Evolutionary conservation across 64 coral and sea anemone species (phyloP).

Genomic region (Montipora sp.): DNA sequence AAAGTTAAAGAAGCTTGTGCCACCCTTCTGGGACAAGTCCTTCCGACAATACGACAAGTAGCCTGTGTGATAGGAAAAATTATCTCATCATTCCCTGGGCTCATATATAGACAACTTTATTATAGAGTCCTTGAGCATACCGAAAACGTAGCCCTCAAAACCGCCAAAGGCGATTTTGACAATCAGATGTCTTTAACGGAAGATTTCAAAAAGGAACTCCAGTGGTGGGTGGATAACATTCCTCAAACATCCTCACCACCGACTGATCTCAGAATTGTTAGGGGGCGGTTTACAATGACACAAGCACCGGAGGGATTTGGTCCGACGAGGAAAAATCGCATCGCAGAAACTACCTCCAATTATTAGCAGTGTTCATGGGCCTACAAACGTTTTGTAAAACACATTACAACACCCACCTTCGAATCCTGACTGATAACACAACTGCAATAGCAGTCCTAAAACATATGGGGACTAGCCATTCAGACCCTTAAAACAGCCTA

Average conservation of each 20-base stretch:
- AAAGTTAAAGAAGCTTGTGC: background rate
- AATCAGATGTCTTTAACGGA: background rate
- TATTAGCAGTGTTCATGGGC: conserved; percentile 52
- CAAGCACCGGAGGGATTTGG: conserved; percentile 59
- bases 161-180: conserved; percentile 1
- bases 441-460: conserved; percentile 48
- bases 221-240: conserved; percentile 9
- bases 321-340: conserved; percentile 41
- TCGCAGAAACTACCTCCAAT: conserved; percentile 71
- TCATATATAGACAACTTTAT: conserved; percentile 2
- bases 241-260: conserved; percentile 36
- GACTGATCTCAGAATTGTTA: conserved; percentile 65
- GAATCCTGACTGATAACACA: conserved; percentile 58
- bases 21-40: background rate
- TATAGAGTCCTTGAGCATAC: conserved; percentile 16
- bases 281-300: conserved; percentile 48
- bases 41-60: conserved; percentile 13
- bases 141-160: conserved; percentile 29
- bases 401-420: conserved; percentile 14
- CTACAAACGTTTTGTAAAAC: conserved; percentile 47
- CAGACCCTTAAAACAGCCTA: conserved; percentile 3
- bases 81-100: background rate
- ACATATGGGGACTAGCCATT: conserved; percentile 75
- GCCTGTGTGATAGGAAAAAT: conserved; percentile 55
- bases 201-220: background rate